Base-by-base conservation (phyloP, 2,113 vertebrate species). In the Lycaon pictus region DNA sequence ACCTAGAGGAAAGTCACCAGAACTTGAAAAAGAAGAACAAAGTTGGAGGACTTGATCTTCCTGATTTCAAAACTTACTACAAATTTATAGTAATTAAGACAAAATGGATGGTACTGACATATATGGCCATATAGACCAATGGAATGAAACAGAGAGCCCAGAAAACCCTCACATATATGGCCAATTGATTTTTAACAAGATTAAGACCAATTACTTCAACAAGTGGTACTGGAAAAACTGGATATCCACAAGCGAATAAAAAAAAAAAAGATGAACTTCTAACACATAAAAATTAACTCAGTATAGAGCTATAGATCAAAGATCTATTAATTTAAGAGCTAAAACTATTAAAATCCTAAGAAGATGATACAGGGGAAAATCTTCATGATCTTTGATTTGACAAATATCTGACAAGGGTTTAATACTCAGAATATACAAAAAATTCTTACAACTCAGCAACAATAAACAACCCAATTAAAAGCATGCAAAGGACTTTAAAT, bases 21-120 rank as follows among this genome's bases (percentile, higher is more conserved):
- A 55, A 87, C 16, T 85, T 95, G 17, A 23, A 76, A 90, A 95
- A 89, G 77, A 87, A 93, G 65, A 69, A 95, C 7, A 62, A 88
- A 94, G 76, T 13, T 94, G 20, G 43, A 93, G 51, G 69, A 93
- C 9, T 51, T 43, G 86, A 48, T 80, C 25, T 86, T 79, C 92
- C 3, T 25, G 67, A 51, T 60, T 88, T 92, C n/a, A 43, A 88
- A 95, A 83, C 19, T 25, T 56, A 92, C 29, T 80, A 88, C 3
- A 74, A 90, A 55, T 27, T 7, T 83, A 76, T 0, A 20, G 72
- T 79, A 83, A 87, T 48, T 27, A 87, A 67, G 55, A 74, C 2
- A 82, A 6, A 27, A 4, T 69, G 55, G 11, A 2, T 80, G 12
- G n/a, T 48, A 62, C 11, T 35, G 35, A 58, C 8, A 0, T 19